phyloP scores from a whole-genome alignment of 1,140 invertebrate genomes.

The Drosophila nikananu region DNA sequence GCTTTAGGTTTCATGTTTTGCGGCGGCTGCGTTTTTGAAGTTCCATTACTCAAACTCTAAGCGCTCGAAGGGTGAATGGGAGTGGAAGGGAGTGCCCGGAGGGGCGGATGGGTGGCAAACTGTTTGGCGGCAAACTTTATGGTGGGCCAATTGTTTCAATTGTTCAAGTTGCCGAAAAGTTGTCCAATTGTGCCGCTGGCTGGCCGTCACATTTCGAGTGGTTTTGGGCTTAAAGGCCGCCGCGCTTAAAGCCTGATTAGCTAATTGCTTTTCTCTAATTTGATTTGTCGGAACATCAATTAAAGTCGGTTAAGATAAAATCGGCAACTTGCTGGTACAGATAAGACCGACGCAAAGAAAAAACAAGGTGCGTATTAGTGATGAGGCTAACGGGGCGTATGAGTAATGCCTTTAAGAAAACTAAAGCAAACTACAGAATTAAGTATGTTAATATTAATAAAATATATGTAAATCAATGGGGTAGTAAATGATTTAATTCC shows the following conservation, averaged over 20 bases:
- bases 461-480: too few relatives aligned
- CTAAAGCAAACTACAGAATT: too few relatives aligned
- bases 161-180: conserved; percentile 67
- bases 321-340: conserved; percentile 17
- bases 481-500: too few relatives aligned
- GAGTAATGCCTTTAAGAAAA: not conserved
- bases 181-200: conserved; percentile 33
- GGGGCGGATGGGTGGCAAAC: conserved; percentile 26
- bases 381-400: not conserved
- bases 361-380: not conserved
- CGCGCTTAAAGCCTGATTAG: conserved; percentile 64
- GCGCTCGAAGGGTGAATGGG: conserved; percentile 31
- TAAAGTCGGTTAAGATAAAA: conserved; percentile 46
- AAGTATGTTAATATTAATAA: too few relatives aligned
- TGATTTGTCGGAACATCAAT: conserved; percentile 60
- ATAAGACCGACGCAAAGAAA: conserved; percentile 4
- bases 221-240: conserved; percentile 23
- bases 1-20: conserved; percentile 79
- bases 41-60: conserved; percentile 77
- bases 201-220: conserved; percentile 44
- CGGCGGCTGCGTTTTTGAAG: conserved; percentile 78
- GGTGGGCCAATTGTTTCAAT: conserved; percentile 71
- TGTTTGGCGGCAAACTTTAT: conserved; percentile 64
- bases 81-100: not conserved
- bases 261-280: conserved; percentile 64